Conservation (phyloP, 2,888 invertebrate species). For the Ptychoptera contaminata region DNA sequence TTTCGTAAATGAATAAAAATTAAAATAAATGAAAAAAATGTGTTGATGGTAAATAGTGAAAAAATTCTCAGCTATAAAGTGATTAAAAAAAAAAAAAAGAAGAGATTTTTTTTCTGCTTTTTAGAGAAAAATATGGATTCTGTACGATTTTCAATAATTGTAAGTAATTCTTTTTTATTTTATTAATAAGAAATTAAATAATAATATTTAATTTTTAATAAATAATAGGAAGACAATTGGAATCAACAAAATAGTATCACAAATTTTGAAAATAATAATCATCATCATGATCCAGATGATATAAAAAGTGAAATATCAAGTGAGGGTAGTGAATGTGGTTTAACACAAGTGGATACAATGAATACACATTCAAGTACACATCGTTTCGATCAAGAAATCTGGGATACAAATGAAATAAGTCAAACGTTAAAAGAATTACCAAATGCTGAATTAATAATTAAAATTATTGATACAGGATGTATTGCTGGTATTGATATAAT, state of each 20-base stretch:
- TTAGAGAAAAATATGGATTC: conserved; percentile 24
- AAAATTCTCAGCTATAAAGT: not conserved
- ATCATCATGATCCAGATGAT: conserved; percentile 28
- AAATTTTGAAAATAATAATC: not conserved
- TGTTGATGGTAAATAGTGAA: not conserved
- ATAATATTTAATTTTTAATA: not conserved
- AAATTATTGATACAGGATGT: conserved; percentile 21
- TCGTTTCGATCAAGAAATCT: conserved; percentile 23
- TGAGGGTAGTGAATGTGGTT: conserved; percentile 24
- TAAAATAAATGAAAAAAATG: not conserved
- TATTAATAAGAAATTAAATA: too few species aligned
- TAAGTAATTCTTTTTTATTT: conserved; percentile 16
- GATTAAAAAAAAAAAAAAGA: not conserved
- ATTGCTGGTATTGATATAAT: too few species aligned
- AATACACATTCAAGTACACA: conserved; percentile 24
- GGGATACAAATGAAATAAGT: conserved; percentile 25
- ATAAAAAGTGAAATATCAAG: conserved; percentile 26
- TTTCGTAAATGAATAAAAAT: too few species aligned
- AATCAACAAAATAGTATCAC: not conserved
- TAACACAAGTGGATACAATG: conserved; percentile 18
- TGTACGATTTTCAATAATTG: conserved; percentile 31
- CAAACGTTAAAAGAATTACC: conserved; percentile 19
- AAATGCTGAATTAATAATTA: conserved; percentile 18
- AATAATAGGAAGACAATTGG: not conserved
- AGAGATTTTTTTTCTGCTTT: not conserved